These are phyloP conservation scores for Torymus auratus DNA, from an alignment of 2,888 invertebrate species.

Conservation along the genomic window DNA sequence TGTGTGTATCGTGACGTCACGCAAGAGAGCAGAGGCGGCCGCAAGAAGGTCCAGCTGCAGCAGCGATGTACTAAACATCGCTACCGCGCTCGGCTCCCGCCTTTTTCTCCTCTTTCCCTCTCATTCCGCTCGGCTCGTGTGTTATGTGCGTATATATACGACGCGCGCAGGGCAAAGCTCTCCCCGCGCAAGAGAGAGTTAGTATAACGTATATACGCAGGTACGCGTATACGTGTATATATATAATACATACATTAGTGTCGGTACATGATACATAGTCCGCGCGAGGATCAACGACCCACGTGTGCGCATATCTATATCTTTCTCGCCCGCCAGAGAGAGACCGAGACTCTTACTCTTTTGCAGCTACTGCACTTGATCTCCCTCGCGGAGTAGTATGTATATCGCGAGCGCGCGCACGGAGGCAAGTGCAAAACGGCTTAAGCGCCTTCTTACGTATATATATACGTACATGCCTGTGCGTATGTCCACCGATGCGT, in stretches of 20 bases:
- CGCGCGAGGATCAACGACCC: slow-evolving; percentile 49
- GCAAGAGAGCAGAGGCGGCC: slow-evolving; percentile 14
- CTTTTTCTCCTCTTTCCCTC: slow-evolving; percentile 4
- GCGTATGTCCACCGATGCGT: slow-evolving; percentile 33
- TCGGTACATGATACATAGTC: slow-evolving; percentile 51
- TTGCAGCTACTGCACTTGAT: slow-evolving; percentile 45
- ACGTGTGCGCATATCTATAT: slow-evolving; percentile 27
- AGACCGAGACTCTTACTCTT: slow-evolving; percentile 8
- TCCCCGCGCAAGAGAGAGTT: no score
- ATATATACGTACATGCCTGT: background rate
- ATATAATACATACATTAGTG: slow-evolving; percentile 50
- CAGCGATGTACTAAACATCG: slow-evolving; percentile 37
- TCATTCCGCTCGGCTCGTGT: background rate
- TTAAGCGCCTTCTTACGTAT: slow-evolving; percentile 43
- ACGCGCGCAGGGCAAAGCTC: slow-evolving; percentile 6
- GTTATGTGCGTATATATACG: background rate
- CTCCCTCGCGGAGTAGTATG: slow-evolving; percentile 3
- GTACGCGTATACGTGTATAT: background rate
- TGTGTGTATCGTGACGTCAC: slow-evolving; percentile 29
- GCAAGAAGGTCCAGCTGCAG: slow-evolving; percentile 9
- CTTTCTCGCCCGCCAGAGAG: background rate
- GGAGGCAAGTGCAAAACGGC: slow-evolving; percentile 34
- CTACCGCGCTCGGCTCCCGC: slow-evolving; percentile 16
- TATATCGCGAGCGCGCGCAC: background rate
- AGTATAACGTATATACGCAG: background rate